Conservation (phyloP, 2,797 vertebrate genomes). For the Pteropus rufus region DNA sequence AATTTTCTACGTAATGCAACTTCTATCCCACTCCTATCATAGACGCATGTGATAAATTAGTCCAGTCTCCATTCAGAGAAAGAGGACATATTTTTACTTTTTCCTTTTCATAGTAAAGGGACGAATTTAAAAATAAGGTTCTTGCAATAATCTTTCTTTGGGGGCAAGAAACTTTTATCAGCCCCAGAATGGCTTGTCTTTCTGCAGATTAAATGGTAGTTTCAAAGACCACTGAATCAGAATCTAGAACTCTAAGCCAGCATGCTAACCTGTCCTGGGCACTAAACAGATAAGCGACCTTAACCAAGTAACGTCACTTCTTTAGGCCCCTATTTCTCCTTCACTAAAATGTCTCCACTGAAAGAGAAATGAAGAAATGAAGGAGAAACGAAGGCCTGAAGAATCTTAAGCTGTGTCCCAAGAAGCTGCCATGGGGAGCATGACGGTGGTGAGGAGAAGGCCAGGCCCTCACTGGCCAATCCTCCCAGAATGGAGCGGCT, state of each 20-base stretch:
- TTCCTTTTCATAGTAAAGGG: background rate
- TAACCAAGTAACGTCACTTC: background rate
- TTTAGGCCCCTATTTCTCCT: background rate
- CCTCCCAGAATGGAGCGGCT: background rate
- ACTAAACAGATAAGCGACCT: background rate
- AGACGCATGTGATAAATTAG: background rate
- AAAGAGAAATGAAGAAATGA: background rate
- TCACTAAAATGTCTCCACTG: background rate
- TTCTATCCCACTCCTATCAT: background rate
- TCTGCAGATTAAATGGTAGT: background rate
- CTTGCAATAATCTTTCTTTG: conserved; percentile 1
- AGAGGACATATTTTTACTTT: background rate
- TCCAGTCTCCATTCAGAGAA: background rate
- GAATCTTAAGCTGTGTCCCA: background rate
- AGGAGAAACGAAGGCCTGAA: background rate
- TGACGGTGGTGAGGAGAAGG: background rate
- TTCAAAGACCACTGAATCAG: background rate
- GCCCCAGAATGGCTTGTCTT: background rate
- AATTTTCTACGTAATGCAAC: background rate
- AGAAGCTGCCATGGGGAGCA: background rate
- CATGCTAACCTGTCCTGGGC: background rate
- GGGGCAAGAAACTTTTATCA: background rate
- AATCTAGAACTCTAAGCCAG: background rate
- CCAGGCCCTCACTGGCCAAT: background rate
- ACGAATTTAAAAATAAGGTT: background rate